Evolutionary conservation across 1,140 invertebrate species (phyloP).

Genomic region (Schlechtendalia chinensis): DNA sequence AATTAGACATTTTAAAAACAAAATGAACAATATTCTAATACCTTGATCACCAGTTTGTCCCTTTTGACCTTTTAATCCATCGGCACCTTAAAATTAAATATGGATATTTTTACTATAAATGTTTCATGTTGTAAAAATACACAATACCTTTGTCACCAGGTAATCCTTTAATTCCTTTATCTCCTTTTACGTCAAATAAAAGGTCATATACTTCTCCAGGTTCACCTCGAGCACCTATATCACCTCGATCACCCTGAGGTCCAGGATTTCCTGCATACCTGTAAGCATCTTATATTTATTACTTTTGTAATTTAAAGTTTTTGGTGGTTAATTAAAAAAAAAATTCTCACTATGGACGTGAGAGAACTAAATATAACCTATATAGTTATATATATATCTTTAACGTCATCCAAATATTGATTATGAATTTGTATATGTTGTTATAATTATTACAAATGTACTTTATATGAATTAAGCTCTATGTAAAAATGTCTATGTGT

Average conservation of each 20-base stretch:
- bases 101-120: constrained; percentile 54
- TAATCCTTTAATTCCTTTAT: constrained; percentile 59
- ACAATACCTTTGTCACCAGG: constrained; percentile 56
- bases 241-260: constrained; percentile 61
- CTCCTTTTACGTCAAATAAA: constrained; percentile 56
- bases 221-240: constrained; percentile 58
- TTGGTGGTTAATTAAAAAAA: too few species aligned
- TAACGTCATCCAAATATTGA: too few species aligned
- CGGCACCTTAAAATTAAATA: constrained; percentile 57
- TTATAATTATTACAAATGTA: too few species aligned
- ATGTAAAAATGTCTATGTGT: too few species aligned
- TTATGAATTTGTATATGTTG: too few species aligned
- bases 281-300: too few species aligned
- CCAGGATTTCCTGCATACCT: constrained; percentile 57
- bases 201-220: constrained; percentile 57
- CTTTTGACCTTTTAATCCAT: constrained; percentile 57
- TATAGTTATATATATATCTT: too few species aligned
- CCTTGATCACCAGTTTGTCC: constrained; percentile 55
- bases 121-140: neutral
- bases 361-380: too few species aligned
- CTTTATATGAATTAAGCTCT: too few species aligned
- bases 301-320: too few species aligned
- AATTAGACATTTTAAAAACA: neutral
- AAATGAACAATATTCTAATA: constrained; percentile 1
- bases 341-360: too few species aligned